Conservation (phyloP, 2,113 vertebrate species). For the Protomyctophum bolini region DNA sequence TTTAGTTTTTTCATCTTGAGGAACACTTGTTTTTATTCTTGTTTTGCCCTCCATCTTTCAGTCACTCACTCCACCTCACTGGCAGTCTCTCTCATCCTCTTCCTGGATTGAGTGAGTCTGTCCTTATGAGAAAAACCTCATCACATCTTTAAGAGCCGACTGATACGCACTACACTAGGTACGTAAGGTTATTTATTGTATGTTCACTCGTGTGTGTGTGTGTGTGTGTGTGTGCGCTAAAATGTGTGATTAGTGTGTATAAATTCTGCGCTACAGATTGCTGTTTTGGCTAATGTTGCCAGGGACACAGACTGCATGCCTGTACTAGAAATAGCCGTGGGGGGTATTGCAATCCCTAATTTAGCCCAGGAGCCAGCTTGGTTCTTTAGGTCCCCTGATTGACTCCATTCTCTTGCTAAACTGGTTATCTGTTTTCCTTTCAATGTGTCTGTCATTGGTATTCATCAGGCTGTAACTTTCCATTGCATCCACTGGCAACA, state of each 20-base stretch:
- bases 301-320: constrained; percentile 21
- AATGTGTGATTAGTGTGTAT: constrained; percentile 1
- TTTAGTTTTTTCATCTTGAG: not conserved
- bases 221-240: not conserved
- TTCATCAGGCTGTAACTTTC: constrained; percentile 20
- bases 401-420: constrained; percentile 8
- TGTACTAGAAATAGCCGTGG: constrained; percentile 51
- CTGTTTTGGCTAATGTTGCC: constrained; percentile 2
- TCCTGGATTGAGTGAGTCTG: constrained; percentile 41
- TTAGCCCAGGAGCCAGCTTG: constrained; percentile 16
- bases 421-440: constrained; percentile 22
- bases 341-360: constrained; percentile 4
- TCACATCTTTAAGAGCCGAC: constrained; percentile 26
- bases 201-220: not conserved
- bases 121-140: constrained; percentile 24
- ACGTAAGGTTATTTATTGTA: constrained; percentile 31
- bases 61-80: constrained; percentile 17
- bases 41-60: constrained; percentile 6
- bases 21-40: not conserved
- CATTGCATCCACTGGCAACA: not conserved
- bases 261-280: not conserved
- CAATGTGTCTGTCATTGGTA: not conserved
- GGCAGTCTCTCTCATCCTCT: constrained; percentile 7
- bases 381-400: constrained; percentile 2
- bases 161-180: constrained; percentile 44